Evolutionary conservation across 1,140 invertebrate species (phyloP), one percentile per base, ranked within the genome.

Genomic region (Rhopalosiphum padi): DNA sequence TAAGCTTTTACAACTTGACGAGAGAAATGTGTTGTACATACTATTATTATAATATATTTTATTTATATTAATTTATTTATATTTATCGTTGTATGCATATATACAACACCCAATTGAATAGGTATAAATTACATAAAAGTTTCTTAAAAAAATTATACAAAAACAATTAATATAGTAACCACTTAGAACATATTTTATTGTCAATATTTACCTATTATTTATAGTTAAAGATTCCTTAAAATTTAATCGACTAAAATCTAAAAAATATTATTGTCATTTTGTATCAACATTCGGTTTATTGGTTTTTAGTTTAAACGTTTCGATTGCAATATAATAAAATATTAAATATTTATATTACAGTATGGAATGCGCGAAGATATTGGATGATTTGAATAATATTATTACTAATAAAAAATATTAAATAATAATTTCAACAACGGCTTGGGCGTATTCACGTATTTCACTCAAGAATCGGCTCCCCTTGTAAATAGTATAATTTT

Each of bases 221-320:
- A 60, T 30, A 77, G 30, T 77, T 18, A 41, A 9, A 41, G 7
- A 91, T 77, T 35, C 46, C 91, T 92, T 85, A 85, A 92, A 85
- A 9, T 25, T 25, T 85, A 85, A 83, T 37, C 46, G 43, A 83
- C 77, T 93, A 85, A 92, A 93, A 86, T 23, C 82, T 93, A 93
- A 48, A 93, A 85, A 85, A 93, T 55, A 93, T 93, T 93, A 93
- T 93, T 93, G 91, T 93, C 91, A 86, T 93, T 22, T 25, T 93
- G 35, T 93, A 86, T 93, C 48, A 55, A 93, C 91, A 93, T 93
- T 93, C 82, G 25, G 46, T 90, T 43, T 18, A 30, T 46, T 41
- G 83, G 83, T 41, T 41, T 85, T 25, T 23, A n/a, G 60, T 30
- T 68, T n/a, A 85, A 85, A 85, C 35, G 83, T 85, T 43, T 43